Conservation (phyloP, 2,113 vertebrate species). For the Puffinus mauretanicus region DNA sequence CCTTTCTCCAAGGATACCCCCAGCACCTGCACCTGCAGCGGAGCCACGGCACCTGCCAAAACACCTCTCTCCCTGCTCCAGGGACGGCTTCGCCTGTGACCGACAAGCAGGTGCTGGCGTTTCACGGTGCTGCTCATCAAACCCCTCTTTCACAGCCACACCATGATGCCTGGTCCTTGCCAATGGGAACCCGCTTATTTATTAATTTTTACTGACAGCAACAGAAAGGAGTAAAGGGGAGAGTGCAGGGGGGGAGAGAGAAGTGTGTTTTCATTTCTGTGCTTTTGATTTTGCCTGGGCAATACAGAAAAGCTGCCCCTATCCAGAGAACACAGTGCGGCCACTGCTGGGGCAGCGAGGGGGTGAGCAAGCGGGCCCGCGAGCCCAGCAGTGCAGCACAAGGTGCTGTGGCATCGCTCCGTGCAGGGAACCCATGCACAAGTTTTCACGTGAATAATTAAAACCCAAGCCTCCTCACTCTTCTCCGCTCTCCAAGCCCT, state of each 20-base stretch:
- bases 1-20: not conserved
- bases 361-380: accelerated
- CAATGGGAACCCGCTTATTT: not conserved
- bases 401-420: accelerated
- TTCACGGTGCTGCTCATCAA: not conserved
- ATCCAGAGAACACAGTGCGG: not conserved
- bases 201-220: not conserved
- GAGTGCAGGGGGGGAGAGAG: not conserved
- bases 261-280: not conserved
- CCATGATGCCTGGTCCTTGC: not conserved
- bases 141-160: not conserved
- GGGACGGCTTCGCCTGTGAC: not conserved
- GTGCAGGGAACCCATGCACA: not conserved
- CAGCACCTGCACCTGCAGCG: not conserved
- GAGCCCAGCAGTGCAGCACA: not conserved
- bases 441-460: not conserved
- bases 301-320: not conserved
- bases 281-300: not conserved
- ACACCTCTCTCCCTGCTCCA: not conserved
- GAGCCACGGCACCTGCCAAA: not conserved
- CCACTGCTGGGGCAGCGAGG: not conserved
- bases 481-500: not conserved
- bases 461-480: not conserved
- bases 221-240: not conserved
- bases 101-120: accelerated